These are phyloP conservation scores for Paguma larvata DNA, from an alignment of 2,797 vertebrate species.

Conservation along the genomic window DNA sequence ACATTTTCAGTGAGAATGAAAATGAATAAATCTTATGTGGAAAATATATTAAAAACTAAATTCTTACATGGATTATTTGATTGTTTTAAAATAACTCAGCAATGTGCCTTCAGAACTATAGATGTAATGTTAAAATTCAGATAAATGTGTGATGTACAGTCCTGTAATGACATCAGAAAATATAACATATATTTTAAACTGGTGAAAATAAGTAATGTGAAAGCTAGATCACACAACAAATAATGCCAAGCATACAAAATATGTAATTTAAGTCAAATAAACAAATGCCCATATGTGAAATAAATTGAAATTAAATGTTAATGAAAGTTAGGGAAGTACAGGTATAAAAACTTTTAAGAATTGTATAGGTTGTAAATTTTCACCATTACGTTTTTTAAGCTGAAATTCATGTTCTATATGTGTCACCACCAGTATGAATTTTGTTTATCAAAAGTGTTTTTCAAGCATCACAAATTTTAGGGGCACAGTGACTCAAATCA, in stretches of 20 bases:
- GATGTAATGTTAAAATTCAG: slow-evolving; percentile 22
- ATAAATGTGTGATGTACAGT: slow-evolving; percentile 28
- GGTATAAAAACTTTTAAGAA: slow-evolving; percentile 52
- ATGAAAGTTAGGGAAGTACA: slow-evolving; percentile 46
- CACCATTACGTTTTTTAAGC: slow-evolving; percentile 26
- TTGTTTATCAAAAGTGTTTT: slow-evolving; percentile 73
- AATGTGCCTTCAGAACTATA: slow-evolving; percentile 16
- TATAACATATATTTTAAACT: slow-evolving; percentile 41
- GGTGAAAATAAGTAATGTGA: slow-evolving; percentile 51
- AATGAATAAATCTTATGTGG: slow-evolving; percentile 45
- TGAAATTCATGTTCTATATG: slow-evolving; percentile 48
- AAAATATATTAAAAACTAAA: slow-evolving; percentile 46
- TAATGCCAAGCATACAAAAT: slow-evolving; percentile 24
- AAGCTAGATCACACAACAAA: slow-evolving; percentile 38
- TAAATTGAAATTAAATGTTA: slow-evolving; percentile 69
- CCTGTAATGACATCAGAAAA: slow-evolving; percentile 30
- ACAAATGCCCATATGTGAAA: slow-evolving; percentile 39
- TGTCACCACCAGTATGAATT: slow-evolving; percentile 64
- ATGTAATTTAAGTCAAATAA: slow-evolving; percentile 55
- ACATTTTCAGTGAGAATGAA: neutral
- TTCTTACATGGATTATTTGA: slow-evolving; percentile 12
- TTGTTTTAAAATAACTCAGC: slow-evolving; percentile 28
- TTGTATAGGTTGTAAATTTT: slow-evolving; percentile 37
- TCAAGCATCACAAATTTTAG: slow-evolving; percentile 68
- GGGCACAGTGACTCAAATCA: slow-evolving; percentile 32